phyloP scores from a whole-genome alignment of 2,888 invertebrate species.

The Nysson spinosus region DNA sequence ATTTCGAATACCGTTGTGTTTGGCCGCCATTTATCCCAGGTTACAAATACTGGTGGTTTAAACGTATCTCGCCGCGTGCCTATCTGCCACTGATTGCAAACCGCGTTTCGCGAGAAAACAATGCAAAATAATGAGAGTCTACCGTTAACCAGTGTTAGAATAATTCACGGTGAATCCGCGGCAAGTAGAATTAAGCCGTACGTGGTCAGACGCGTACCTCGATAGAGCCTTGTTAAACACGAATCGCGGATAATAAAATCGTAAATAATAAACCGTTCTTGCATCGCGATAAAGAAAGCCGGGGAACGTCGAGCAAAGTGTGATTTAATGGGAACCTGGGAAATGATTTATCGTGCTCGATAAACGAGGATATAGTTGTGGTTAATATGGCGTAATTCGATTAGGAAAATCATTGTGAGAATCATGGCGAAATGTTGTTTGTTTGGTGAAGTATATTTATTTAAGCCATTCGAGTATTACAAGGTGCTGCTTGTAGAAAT shows the following conservation, averaged over 20 bases:
- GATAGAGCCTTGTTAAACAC: conserved; percentile 13
- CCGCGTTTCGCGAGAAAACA: conserved; percentile 25
- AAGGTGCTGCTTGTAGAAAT: too few species aligned
- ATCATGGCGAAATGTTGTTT: too few species aligned
- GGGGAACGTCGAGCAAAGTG: background rate
- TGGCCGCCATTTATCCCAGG: conserved; percentile 31
- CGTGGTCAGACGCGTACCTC: too few species aligned
- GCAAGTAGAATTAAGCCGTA: background rate
- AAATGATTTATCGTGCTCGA: too few species aligned
- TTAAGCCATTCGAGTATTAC: too few species aligned
- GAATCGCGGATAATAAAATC: background rate
- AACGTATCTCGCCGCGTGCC: conserved; percentile 43
- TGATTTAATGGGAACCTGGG: too few species aligned
- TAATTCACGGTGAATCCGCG: conserved; percentile 8
- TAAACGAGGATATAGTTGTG: too few species aligned
- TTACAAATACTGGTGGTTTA: conserved; percentile 38
- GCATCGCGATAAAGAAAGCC: background rate
- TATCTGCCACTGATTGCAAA: conserved; percentile 27
- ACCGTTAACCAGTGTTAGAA: background rate
- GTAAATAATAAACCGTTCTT: background rate
- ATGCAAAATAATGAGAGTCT: conserved; percentile 44
- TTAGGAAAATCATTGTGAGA: too few species aligned
- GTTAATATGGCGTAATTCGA: background rate
- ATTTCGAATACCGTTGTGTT: conserved; percentile 52
- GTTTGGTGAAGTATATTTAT: too few species aligned